Evolutionary conservation across 2,113 vertebrate genomes (phyloP).

Genomic region (Tragelaphus strepsiceros): DNA sequence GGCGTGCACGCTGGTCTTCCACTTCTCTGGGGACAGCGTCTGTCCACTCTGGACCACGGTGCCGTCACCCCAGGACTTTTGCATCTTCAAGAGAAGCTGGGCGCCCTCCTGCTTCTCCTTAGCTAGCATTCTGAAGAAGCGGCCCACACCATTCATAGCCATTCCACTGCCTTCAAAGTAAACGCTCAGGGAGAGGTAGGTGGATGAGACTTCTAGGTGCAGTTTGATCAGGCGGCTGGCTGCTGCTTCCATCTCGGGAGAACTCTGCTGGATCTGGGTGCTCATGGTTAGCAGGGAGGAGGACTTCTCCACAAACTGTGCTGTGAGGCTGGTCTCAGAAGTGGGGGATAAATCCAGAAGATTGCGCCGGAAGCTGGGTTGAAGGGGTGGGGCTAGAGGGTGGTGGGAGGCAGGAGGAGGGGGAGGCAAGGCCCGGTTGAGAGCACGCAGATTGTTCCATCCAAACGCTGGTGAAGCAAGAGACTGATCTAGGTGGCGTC

Average conservation of each 20-base stretch:
- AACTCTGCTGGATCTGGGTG: background rate
- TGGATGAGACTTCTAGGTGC: constrained; percentile 10
- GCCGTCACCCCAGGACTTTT: constrained; percentile 77
- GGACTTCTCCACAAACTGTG: background rate
- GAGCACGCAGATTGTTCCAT: background rate
- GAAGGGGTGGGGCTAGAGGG: background rate
- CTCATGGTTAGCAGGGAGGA: background rate
- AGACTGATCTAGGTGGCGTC: background rate
- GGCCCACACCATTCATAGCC: constrained; percentile 76
- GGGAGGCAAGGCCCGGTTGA: too few species aligned
- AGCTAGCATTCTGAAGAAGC: constrained; percentile 84
- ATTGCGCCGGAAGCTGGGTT: background rate
- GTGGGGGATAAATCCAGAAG: too few species aligned
- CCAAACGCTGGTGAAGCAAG: background rate
- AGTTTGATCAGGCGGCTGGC: constrained; percentile 37
- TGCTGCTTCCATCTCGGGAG: background rate
- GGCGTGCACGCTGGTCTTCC: background rate
- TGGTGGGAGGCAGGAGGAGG: background rate
- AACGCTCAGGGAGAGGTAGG: constrained; percentile 68
- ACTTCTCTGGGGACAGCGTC: background rate
- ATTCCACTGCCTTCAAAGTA: constrained; percentile 81
- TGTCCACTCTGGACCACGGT: constrained; percentile 78
- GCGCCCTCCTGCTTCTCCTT: constrained; percentile 80
- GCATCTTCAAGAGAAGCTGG: constrained; percentile 78
- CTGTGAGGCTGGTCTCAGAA: background rate